Conservation (phyloP, 1,140 invertebrate genomes). For the Chlorops oryzae region DNA sequence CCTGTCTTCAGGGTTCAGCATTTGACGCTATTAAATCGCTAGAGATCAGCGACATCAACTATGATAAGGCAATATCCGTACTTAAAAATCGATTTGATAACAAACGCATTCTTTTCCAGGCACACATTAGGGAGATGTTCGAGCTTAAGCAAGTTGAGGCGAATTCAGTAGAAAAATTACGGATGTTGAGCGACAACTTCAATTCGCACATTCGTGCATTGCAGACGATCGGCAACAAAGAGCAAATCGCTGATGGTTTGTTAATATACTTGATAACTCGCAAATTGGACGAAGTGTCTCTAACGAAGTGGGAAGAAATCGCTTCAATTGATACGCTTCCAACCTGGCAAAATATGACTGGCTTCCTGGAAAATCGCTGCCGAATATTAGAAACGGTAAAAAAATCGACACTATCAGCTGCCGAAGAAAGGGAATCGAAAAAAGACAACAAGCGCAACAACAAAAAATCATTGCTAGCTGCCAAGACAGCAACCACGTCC, state of each 20-base stretch:
- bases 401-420: too few relatives aligned
- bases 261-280: constrained; percentile 3
- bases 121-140: constrained; percentile 6
- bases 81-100: constrained; percentile 9
- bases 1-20: not conserved
- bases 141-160: not conserved
- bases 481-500: not conserved
- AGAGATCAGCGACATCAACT: not conserved
- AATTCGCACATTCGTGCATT: constrained; percentile 1
- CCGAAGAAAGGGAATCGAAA: not conserved
- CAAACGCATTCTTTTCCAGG: constrained; percentile 10
- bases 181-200: not conserved
- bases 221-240: not conserved
- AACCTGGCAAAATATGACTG: not conserved
- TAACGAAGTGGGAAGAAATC: constrained; percentile 6
- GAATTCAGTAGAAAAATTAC: not conserved
- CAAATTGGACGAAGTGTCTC: not conserved
- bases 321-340: not conserved
- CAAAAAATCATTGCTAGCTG: not conserved
- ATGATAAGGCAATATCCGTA: not conserved
- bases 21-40: constrained; percentile 5
- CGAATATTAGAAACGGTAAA: not conserved
- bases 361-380: constrained; percentile 3
- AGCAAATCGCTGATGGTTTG: constrained; percentile 1
- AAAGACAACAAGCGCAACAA: too few relatives aligned